Base-by-base conservation (phyloP, 2,113 vertebrate genomes). In the Oxyruncus cristatus region DNA sequence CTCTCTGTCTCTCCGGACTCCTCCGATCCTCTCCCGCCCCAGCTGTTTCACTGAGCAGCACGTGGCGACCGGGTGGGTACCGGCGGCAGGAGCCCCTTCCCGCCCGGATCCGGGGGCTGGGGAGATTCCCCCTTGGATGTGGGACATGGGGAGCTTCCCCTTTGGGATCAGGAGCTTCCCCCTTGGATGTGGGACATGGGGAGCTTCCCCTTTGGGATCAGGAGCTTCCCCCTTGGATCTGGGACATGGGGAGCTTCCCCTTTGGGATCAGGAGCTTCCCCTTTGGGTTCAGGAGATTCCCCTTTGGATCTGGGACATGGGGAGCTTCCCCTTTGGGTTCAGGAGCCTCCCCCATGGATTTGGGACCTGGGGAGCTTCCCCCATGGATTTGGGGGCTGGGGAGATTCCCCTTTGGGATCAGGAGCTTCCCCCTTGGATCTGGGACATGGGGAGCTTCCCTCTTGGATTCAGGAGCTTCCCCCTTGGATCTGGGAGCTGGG, bases 11-110 rank as follows among this genome's bases (percentile, higher is more conserved):
- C 95, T 97, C 96, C 86, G 98, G 98, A 98, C 35, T 85, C 92
- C 63, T 91, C 96, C 33, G 97, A 37, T 61, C 6, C 85, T 85
- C 49, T 96, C 46, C 97, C 91, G 81, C 44, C 96, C 96, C 97
- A 98, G 98, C 97, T 98, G 98, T 98, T 98, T 97, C 96, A 97
- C 98, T 97, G 98, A 98, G 97, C 98, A 98, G 97, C 98, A 98
- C 96, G 50, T 97, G 95, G 67, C 97, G 12, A 91, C 97, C 92
- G 97, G 98, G 98, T 98, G 98, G 97, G 98, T 98, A 98, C 97
- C 72, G 68, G 93, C 88, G 2, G 11, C 84, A 23, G 71, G 71
- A 28, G 41, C 41, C 4, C 81, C 49, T 35, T n/a, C 33, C 33
- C 28, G 17, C 17, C 17, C 9, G 55, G 32, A 21, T 3, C 33